Conservation (phyloP, 92 coral and sea anemone genomes). For the Siderastrea radians region DNA sequence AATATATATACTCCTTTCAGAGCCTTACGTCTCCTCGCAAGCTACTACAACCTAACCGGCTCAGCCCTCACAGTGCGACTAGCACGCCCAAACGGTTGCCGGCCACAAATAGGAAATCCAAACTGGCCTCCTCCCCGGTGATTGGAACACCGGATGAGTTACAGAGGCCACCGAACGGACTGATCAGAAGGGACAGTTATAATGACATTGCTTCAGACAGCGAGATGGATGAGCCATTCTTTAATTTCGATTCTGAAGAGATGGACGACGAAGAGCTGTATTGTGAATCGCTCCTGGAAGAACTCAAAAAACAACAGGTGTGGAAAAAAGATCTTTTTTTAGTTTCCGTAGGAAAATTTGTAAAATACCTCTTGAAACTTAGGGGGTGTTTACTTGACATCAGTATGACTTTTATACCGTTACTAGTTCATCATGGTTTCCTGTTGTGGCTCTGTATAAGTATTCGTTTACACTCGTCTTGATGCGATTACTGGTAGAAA, state of each 20-base stretch:
- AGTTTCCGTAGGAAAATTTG: not conserved
- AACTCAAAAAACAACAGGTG: conserved; percentile 94
- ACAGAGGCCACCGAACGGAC: conserved; percentile 83
- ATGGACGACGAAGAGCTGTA: conserved; percentile 95
- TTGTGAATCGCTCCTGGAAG: conserved; percentile 91
- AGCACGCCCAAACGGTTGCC: conserved; percentile 86
- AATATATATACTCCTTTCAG: conserved; percentile 36
- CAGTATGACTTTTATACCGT: too few species aligned
- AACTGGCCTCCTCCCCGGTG: conserved; percentile 75
- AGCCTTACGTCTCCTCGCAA: conserved; percentile 94
- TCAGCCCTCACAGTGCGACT: conserved; percentile 69
- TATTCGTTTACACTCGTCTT: too few species aligned
- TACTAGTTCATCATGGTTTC: too few species aligned
- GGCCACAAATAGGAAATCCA: conserved; percentile 28
- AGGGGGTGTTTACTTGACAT: too few species aligned
- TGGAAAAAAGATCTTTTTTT: not conserved
- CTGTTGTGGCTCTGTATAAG: too few species aligned
- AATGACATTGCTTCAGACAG: conserved; percentile 88
- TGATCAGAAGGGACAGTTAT: conserved; percentile 91
- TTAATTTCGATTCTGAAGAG: conserved; percentile 86
- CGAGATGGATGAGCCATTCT: conserved; percentile 95
- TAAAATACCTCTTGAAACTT: too few species aligned
- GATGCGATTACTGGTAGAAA: too few species aligned
- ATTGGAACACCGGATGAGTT: conserved; percentile 82
- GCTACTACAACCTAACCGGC: conserved; percentile 65